These are phyloP conservation scores for Trichogramma dendrolimi DNA, from an alignment of 2,888 invertebrate genomes.

Conservation along the genomic window DNA sequence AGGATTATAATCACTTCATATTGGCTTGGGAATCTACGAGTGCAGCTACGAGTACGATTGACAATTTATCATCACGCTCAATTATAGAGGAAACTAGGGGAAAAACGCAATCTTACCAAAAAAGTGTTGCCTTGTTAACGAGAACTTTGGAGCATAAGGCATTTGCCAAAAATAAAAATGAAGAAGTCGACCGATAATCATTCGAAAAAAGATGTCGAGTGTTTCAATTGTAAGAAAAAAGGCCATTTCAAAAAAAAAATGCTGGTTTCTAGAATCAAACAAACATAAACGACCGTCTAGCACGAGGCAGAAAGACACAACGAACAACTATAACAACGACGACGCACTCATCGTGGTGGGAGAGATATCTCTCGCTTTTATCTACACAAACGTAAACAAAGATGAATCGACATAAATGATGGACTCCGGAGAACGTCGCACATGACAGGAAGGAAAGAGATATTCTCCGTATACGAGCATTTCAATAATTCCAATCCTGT, in stretches of 20 bases:
- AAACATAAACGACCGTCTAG: conserved; percentile 3
- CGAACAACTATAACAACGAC: neutral
- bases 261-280: conserved; percentile 5
- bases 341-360: neutral
- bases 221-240: conserved; percentile 1
- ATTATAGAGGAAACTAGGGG: conserved; percentile 19
- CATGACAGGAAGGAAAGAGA: neutral
- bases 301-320: neutral
- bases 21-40: conserved; percentile 31
- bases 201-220: neutral
- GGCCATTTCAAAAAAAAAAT: conserved; percentile 3
- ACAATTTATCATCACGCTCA: conserved; percentile 22
- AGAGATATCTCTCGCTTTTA: neutral
- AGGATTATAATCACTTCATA: conserved; percentile 23
- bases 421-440: conserved; percentile 13
- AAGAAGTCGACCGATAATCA: neutral
- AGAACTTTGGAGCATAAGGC: neutral
- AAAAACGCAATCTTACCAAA: neutral
- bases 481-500: neutral
- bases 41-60: neutral
- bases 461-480: neutral
- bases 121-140: neutral
- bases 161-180: neutral
- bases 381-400: neutral
- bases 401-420: neutral